Evolutionary conservation across 2,113 vertebrate genomes (phyloP), one percentile per base, ranked within the genome.

Genomic region (Panurus biarmicus): DNA sequence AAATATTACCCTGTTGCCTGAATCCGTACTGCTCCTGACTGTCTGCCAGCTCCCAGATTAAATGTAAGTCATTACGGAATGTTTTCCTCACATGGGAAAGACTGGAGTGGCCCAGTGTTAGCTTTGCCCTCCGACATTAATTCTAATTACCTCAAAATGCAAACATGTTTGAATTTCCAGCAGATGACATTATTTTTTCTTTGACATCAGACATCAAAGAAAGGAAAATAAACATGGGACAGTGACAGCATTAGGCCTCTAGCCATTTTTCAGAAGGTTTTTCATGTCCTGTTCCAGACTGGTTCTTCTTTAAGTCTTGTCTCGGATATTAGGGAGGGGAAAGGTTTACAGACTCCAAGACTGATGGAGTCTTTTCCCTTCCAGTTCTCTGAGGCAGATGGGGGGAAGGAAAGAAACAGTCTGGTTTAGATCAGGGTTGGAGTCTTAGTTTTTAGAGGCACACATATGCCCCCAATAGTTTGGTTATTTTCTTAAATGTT

Each of bases 91-190:
- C 97, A 96, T 97, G 96, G 96, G 97, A 98, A 97, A 87, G 86
- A 89, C 80, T 96, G 86, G 81, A 96, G 85, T 96, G 90, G 87
- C 93, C 96, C 56, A 53, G 94, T 97, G 91, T 97, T 96, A 92
- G 96, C 92, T 96, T 97, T 97, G 96, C 96, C 96, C 97, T 97
- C 95, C 88, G 61, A 97, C 97, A 98, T 98, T 98, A 98, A 98
- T 98, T 98, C 96, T 97, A 97, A 98, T 98, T 98, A 98, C 96
- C 96, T 97, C 97, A 97, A 97, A 98, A 98, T 94, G 95, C 97
- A 98, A 98, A 97, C 97, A 97, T 87, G 73, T 91, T 97, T 94
- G 95, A 95, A 89, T 97, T 97, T 97, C 97, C 97, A 98, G 94
- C 95, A 97, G 97, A 97, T 97, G 96, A 97, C 95, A 97, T 97